Base-by-base conservation (phyloP, 2,888 invertebrate genomes). In the Diaphora mendica region DNA sequence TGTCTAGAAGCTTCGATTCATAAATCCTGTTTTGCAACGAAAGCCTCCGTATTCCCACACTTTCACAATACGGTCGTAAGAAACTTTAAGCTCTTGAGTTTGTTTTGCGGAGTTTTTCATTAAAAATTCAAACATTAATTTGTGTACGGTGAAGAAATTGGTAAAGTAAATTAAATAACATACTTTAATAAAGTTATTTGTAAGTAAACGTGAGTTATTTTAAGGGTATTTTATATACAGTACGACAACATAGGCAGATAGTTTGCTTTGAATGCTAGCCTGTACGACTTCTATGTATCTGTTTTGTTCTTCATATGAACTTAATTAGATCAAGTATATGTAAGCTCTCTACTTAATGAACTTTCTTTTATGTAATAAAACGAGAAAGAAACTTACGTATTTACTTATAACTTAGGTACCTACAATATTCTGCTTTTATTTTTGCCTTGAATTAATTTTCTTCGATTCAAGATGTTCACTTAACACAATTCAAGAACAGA, bases 121-220 rank as follows among this genome's bases (percentile, higher is more conserved):
- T 65, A 81, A 83, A 83, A 73, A 81, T 81, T 77, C 74, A 82
- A 75, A 75, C 74, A 81, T 81, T 81, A 79, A 81, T 80, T 81
- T 79, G 73, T 74, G 73, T 59, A 64, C 55, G 69, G 72, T 68
- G n/a, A 78, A 78, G n/a, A 79, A 78, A 73, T 59, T 79, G 72
- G 67, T 65, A 51, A 80, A 75, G 55, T 73, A 67, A 73, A 75
- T 75, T 42, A 68, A 64, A 35, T 68, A 33, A 48, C 2, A 33
- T 67, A n/a, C 17, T 62, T 30, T 7, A 26, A 17, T 62, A 30
- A 26, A 5, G 13, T 59, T 59, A n/a, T 55, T 3, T 55, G 15
- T 59, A 15, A 15, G 15, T 26, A 67, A 30, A 48, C 13, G 33
- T 23, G 23, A 23, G 20, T 67, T 67, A 30, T 62, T 51, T 26